Percentiles rank a stretch among this genome's conserved stretches.
These are phyloP conservation scores for Eupithecia vulgata DNA, from an alignment of 2,888 invertebrate genomes.

Conservation along the genomic window DNA sequence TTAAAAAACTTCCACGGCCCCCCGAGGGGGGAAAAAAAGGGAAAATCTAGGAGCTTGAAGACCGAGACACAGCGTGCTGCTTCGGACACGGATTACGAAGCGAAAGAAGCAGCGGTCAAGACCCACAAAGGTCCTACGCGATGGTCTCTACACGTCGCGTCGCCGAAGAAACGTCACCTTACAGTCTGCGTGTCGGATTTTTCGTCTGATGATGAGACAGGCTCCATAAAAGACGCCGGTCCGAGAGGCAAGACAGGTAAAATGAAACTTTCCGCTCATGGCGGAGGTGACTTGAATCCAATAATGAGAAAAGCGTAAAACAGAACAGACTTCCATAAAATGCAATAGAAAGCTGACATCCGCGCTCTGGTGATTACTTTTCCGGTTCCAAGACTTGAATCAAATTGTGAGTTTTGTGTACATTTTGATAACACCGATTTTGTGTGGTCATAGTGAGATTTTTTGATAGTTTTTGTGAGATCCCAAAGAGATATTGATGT, in stretches of 20 bases:
- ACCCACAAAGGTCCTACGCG: conserved; percentile 69
- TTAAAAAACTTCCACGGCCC: conserved; percentile 83
- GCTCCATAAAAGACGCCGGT: conserved; percentile 68
- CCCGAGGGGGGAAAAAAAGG: conserved; percentile 83
- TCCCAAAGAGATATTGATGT: conserved; percentile 59
- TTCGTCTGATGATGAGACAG: conserved; percentile 72
- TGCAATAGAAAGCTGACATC: background rate
- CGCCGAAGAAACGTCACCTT: conserved; percentile 75
- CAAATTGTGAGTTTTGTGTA: conserved; percentile 53
- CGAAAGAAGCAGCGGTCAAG: conserved; percentile 58
- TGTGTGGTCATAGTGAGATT: conserved; percentile 62
- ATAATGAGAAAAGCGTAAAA: conserved; percentile 73
- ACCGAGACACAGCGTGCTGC: conserved; percentile 69
- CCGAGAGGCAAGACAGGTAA: conserved; percentile 69
- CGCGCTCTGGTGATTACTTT: conserved; percentile 3
- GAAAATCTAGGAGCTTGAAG: conserved; percentile 65
- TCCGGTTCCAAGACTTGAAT: conserved; percentile 12
- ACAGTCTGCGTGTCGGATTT: conserved; percentile 72
- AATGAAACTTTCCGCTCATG: conserved; percentile 73
- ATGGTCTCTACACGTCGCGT: conserved; percentile 70
- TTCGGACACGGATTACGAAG: conserved; percentile 77
- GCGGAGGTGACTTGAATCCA: conserved; percentile 75
- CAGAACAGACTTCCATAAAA: conserved; percentile 9
- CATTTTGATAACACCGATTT: conserved; percentile 55
- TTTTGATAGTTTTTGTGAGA: conserved; percentile 70